phyloP scores from a whole-genome alignment of 2,113 vertebrate species.

The Oceanodroma tethys region DNA sequence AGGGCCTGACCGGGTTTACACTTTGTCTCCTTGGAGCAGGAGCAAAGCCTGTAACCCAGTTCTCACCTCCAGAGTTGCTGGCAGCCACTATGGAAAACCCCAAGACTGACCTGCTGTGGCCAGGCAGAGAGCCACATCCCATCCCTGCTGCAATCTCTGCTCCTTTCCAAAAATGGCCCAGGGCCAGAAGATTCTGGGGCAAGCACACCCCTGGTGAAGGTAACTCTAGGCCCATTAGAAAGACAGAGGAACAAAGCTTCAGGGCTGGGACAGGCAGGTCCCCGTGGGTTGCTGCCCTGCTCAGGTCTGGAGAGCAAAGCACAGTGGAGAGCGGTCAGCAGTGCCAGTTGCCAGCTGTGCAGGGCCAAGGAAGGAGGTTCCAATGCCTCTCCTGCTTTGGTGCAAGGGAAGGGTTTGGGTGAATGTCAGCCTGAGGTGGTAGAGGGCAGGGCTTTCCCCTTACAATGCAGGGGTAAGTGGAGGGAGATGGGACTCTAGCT shows the following conservation, averaged over 20 bases:
- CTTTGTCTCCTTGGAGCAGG: background rate
- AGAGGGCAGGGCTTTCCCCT: background rate
- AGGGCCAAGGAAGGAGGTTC: background rate
- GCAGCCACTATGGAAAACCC: background rate
- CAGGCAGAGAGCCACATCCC: background rate
- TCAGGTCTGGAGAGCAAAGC: background rate
- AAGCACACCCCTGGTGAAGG: background rate
- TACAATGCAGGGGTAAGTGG: background rate
- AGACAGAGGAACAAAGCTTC: background rate
- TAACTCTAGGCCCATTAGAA: background rate
- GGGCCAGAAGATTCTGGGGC: background rate
- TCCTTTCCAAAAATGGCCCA: background rate
- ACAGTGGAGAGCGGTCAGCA: background rate
- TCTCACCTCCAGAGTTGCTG: background rate
- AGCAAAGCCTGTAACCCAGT: background rate
- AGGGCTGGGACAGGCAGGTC: background rate
- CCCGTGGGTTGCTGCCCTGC: background rate
- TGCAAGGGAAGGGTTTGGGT: background rate
- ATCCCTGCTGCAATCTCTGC: background rate
- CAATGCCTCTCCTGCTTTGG: background rate
- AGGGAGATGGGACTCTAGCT: background rate
- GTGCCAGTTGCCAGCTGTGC: background rate
- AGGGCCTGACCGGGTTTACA: background rate
- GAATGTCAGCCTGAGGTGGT: background rate
- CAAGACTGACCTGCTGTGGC: background rate